A percentile compares a stretch with the other conserved stretches of the same genome.
phyloP scores from a whole-genome alignment of 1,140 invertebrate genomes.

The Plodia interpunctella region DNA sequence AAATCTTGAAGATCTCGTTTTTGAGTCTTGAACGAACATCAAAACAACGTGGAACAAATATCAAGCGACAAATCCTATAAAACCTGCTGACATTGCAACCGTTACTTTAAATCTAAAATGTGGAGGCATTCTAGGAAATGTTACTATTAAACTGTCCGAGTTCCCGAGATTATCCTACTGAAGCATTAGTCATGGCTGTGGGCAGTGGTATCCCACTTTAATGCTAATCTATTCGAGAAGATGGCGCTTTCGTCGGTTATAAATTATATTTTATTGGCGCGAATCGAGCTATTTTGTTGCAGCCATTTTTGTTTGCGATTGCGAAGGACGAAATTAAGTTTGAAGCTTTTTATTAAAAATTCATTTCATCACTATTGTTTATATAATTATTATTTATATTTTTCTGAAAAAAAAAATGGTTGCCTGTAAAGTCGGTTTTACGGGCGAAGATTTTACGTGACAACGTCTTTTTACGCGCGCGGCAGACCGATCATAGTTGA shows the following conservation, averaged over 20 bases:
- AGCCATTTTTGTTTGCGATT: not conserved
- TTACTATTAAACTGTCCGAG: conserved; percentile 21
- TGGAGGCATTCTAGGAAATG: conserved; percentile 10
- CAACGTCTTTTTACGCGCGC: no score
- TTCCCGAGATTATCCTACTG: conserved; percentile 23
- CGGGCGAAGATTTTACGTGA: no score
- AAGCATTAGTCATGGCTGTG: conserved; percentile 27
- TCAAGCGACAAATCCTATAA: not conserved
- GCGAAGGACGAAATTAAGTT: no score
- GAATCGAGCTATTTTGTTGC: not conserved
- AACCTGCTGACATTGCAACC: not conserved
- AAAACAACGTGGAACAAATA: no score
- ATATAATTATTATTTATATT: no score
- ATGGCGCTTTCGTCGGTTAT: conserved; percentile 37
- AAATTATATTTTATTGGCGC: conserved; percentile 30
- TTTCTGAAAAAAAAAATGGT: no score
- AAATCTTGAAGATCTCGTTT: no score
- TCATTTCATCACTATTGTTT: no score
- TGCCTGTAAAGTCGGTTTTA: no score
- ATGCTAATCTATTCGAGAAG: conserved; percentile 41
- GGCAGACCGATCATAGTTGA: no score
- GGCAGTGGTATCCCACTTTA: conserved; percentile 27
- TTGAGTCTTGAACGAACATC: no score
- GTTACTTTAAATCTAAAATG: conserved; percentile 12
- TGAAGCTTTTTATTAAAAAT: no score